Evolutionary conservation across 2,888 invertebrate species (phyloP).

Genomic region (Drosophila nr. perissopoda): DNA sequence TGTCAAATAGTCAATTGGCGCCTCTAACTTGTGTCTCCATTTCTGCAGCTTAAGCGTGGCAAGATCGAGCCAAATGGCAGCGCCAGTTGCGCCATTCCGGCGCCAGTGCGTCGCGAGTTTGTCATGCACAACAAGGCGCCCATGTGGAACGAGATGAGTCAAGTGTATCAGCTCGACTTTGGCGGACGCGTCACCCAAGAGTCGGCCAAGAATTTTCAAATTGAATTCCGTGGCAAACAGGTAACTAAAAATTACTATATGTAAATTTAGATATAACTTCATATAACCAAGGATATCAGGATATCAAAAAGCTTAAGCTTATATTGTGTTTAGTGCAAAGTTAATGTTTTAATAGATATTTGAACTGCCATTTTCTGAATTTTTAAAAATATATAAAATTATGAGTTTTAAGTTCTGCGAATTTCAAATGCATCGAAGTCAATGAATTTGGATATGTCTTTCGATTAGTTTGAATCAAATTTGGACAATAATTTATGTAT

Average conservation of each 20-base stretch:
- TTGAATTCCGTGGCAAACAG: conserved; percentile 98
- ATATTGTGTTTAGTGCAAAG: neutral
- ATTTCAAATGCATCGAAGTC: neutral
- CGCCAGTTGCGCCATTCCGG: conserved; percentile 81
- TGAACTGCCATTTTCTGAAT: too few relatives aligned
- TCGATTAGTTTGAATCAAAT: neutral
- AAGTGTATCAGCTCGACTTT: conserved; percentile 99
- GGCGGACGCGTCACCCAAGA: conserved; percentile 99
- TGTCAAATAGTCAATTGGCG: neutral
- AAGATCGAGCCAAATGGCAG: conserved; percentile 87
- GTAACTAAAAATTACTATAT: conserved; percentile 85
- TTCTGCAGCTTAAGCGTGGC: conserved; percentile 89
- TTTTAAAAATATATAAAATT: neutral
- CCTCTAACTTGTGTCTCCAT: neutral
- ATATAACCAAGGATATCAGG: neutral
- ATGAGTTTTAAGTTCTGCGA: neutral
- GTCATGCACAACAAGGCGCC: conserved; percentile 99
- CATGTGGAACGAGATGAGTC: conserved; percentile 99
- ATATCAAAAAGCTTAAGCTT: neutral
- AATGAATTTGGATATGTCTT: neutral
- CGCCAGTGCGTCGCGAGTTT: conserved; percentile 90
- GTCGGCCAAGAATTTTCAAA: conserved; percentile 99
- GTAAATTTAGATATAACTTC: neutral
- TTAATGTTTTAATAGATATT: too few relatives aligned
- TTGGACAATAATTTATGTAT: neutral